A percentile compares a stretch with the other conserved stretches of the same genome.
phyloP scores from a whole-genome alignment of 1,140 invertebrate species.

The Drosophila biarmipes region DNA sequence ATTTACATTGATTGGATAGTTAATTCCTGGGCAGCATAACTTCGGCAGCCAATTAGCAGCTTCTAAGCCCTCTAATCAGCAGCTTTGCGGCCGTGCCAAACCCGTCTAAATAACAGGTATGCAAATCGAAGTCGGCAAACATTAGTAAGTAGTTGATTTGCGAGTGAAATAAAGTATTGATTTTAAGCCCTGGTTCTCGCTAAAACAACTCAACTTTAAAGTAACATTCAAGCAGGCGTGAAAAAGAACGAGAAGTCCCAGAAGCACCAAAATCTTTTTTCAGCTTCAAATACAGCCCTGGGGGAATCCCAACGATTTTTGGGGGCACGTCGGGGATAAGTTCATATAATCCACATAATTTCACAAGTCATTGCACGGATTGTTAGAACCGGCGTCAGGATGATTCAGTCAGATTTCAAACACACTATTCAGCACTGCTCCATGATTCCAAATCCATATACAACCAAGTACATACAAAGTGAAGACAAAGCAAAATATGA shows the following conservation, averaged over 20 bases:
- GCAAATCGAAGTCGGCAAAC: conserved; percentile 28
- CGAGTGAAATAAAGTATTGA: conserved; percentile 11
- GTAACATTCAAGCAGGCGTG: conserved; percentile 1
- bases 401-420: conserved; percentile 37
- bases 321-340: background rate
- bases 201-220: conserved; percentile 22
- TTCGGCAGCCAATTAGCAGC: conserved; percentile 47
- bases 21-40: conserved; percentile 27
- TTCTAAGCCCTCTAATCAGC: conserved; percentile 53
- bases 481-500: conserved; percentile 39
- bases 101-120: conserved; percentile 38
- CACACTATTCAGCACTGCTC: conserved; percentile 14
- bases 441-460: background rate
- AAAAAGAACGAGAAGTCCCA: background rate
- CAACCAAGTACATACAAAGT: background rate
- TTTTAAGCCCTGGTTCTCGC: background rate
- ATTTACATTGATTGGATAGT: conserved; percentile 52
- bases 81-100: conserved; percentile 17
- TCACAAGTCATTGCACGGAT: conserved; percentile 66
- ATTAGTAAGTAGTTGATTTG: conserved; percentile 6
- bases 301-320: conserved; percentile 6
- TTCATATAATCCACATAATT: conserved; percentile 55
- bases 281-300: background rate
- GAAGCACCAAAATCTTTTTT: conserved; percentile 10
- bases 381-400: conserved; percentile 43